Conservation (phyloP, 53 echinoderm and acorn worm species). For the Apostichopus leukothele region DNA sequence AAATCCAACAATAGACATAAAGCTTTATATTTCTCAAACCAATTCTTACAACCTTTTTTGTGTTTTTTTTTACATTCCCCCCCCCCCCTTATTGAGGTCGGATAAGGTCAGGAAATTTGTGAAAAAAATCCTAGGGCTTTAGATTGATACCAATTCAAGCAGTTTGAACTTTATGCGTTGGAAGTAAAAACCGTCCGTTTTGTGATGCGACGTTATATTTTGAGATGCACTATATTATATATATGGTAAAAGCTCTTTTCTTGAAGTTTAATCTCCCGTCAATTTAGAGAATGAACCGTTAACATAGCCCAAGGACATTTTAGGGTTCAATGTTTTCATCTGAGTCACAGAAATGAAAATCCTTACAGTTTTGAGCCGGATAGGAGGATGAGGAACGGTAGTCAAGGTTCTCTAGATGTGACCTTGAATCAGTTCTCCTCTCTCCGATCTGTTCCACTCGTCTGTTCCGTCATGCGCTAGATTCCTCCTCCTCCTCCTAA, state of each 20-base stretch:
- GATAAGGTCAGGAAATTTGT: neutral
- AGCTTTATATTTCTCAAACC: too few relatives aligned
- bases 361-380: neutral
- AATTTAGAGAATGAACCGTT: conserved; percentile 6
- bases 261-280: conserved; percentile 1
- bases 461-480: neutral
- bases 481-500: neutral
- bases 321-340: conserved; percentile 6
- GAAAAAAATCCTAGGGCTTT: neutral
- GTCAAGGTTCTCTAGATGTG: neutral
- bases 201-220: neutral
- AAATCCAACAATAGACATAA: too few relatives aligned
- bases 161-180: neutral
- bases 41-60: too few relatives aligned
- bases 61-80: too few relatives aligned
- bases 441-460: neutral
- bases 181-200: neutral
- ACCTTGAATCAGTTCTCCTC: neutral
- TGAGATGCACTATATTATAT: neutral
- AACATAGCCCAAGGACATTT: neutral
- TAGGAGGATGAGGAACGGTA: neutral
- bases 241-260: neutral
- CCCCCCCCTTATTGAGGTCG: neutral
- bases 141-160: neutral
- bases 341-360: conserved; percentile 7